A percentile compares a stretch with the other conserved stretches of the same genome.
Evolutionary conservation across 2,113 vertebrate species (phyloP).

Genomic region (Condylura cristata): DNA sequence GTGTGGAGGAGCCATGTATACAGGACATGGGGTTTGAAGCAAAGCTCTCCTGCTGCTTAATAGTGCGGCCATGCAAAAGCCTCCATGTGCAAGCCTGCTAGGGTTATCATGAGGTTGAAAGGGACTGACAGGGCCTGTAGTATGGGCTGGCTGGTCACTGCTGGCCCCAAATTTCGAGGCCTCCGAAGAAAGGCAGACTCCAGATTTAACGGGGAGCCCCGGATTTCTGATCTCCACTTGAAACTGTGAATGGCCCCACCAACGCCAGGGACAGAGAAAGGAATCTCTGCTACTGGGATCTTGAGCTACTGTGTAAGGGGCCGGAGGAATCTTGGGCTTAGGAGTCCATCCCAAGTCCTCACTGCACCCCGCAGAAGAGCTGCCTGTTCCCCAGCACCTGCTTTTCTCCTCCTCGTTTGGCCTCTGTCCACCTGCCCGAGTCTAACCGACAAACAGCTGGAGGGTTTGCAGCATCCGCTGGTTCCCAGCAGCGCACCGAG

Average conservation of each 20-base stretch:
- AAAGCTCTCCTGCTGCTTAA: too few relatives aligned
- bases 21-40: neutral
- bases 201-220: too few relatives aligned
- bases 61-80: neutral
- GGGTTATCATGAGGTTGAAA: neutral
- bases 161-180: neutral
- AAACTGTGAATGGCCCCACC: neutral
- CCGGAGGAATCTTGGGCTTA: neutral
- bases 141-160: neutral
- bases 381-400: neutral
- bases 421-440: neutral
- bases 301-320: neutral
- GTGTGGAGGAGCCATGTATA: neutral
- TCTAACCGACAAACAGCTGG: neutral
- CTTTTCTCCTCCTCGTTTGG: neutral
- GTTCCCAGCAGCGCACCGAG: accelerated
- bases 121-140: neutral
- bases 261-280: neutral
- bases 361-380: neutral
- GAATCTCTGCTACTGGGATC: neutral
- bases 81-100: too few relatives aligned
- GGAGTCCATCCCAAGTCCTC: neutral
- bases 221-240: neutral
- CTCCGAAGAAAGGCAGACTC: neutral
- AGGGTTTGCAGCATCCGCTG: neutral